phyloP scores from a whole-genome alignment of 2,113 vertebrate species.

The Casuarius casuarius region DNA sequence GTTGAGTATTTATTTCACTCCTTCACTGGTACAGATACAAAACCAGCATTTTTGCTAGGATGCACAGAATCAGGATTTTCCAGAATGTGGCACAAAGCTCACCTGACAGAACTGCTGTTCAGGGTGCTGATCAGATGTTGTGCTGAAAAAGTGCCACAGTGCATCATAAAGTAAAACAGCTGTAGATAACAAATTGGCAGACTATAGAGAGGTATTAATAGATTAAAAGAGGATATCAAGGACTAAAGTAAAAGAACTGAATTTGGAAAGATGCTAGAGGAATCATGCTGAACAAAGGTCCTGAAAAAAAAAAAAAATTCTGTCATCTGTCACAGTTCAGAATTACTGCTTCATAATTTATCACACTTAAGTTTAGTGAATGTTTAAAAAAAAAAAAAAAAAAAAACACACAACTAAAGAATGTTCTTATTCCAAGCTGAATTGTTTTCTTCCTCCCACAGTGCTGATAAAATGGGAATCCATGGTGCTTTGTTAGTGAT shows the following conservation, averaged over 20 bases:
- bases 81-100: neutral
- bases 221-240: neutral
- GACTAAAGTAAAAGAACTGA: neutral
- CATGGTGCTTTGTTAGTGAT: neutral
- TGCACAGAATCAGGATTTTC: neutral
- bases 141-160: neutral
- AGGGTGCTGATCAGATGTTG: neutral
- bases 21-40: neutral
- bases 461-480: neutral
- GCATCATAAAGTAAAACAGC: neutral
- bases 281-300: neutral
- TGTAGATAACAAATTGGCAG: neutral
- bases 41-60: neutral
- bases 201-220: neutral
- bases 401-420: neutral
- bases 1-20: neutral
- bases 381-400: neutral
- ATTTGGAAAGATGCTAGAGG: neutral
- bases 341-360: neutral
- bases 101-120: neutral
- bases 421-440: neutral
- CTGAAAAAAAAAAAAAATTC: neutral
- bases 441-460: neutral
- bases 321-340: neutral
- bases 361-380: neutral